Evolutionary conservation across 1,140 invertebrate genomes (phyloP).

Genomic region (Cherax destructor): DNA sequence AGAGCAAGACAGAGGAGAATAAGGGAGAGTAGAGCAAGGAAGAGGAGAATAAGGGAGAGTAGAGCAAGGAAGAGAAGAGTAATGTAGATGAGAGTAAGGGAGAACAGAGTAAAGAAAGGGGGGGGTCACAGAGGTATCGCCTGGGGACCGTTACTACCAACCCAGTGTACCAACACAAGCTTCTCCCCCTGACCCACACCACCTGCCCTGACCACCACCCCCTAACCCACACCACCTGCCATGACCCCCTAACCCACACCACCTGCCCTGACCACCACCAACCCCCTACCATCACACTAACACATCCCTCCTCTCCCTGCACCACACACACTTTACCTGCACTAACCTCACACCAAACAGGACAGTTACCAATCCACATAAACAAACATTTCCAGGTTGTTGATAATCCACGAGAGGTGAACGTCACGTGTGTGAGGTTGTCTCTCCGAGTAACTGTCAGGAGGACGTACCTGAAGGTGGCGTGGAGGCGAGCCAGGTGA

Average conservation of each 20-base stretch:
- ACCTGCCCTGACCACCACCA: neutral
- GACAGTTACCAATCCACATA: slow-evolving; percentile 22
- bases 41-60: neutral
- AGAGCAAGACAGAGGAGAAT: neutral
- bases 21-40: neutral
- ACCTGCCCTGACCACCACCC: neutral
- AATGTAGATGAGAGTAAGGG: neutral
- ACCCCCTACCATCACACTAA: neutral
- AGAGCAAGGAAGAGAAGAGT: neutral
- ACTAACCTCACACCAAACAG: neutral
- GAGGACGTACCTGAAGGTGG: neutral
- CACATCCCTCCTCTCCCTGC: neutral
- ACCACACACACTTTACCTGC: slow-evolving; percentile 1
- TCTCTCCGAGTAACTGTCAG: neutral
- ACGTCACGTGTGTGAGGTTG: neutral
- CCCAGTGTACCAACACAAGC: slow-evolving; percentile 14
- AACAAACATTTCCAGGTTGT: neutral
- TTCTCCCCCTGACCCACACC: slow-evolving; percentile 9
- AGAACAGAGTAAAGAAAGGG: neutral
- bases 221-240: neutral
- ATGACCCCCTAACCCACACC: neutral
- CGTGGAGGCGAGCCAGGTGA: neutral
- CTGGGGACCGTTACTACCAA: slow-evolving; percentile 36
- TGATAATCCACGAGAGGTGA: neutral
- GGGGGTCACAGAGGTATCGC: slow-evolving; percentile 11